A percentile compares a stretch with the other conserved stretches of the same genome.
Evolutionary conservation across 53 echinoderm and acorn worm species (phyloP).

Genomic region (Holothuria leucospilota): DNA sequence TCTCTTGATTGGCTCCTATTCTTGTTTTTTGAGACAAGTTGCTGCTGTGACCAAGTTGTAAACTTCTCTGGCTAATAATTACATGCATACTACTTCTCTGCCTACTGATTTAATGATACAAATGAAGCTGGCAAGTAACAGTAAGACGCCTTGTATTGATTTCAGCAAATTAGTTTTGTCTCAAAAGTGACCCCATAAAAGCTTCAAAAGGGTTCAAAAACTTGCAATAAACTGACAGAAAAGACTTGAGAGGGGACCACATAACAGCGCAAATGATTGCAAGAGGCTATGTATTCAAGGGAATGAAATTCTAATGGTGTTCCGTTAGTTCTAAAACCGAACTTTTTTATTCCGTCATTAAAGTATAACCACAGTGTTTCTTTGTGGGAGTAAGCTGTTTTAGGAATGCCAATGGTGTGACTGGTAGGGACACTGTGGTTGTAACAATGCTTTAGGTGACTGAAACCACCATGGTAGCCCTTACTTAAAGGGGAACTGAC

Average conservation of each 20-base stretch:
- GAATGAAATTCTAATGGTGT: constrained; percentile 32
- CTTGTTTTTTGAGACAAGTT: too few relatives aligned
- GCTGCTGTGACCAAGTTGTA: too few relatives aligned
- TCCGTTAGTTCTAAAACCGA: constrained; percentile 8
- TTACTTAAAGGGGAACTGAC: too few relatives aligned
- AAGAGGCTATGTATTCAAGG: constrained; percentile 9
- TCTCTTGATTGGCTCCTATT: too few relatives aligned
- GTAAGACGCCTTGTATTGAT: constrained; percentile 35
- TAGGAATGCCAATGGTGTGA: constrained; percentile 22
- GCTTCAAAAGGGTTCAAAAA: constrained; percentile 38
- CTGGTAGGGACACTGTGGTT: constrained; percentile 12
- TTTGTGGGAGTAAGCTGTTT: neutral
- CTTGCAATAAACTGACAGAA: constrained; percentile 1
- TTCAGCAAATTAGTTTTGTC: constrained; percentile 36
- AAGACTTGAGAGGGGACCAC: neutral
- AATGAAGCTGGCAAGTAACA: constrained; percentile 5
- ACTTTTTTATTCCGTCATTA: constrained; percentile 23
- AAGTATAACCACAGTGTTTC: constrained; percentile 36
- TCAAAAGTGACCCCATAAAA: constrained; percentile 43
- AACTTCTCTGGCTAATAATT: constrained; percentile 8
- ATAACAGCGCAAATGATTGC: neutral
- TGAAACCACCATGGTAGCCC: too few relatives aligned
- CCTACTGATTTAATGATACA: constrained; percentile 22
- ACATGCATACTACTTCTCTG: constrained; percentile 1
- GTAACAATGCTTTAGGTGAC: too few relatives aligned